Conservation (phyloP, 1,140 invertebrate species). For the Lucilia sericata region DNA sequence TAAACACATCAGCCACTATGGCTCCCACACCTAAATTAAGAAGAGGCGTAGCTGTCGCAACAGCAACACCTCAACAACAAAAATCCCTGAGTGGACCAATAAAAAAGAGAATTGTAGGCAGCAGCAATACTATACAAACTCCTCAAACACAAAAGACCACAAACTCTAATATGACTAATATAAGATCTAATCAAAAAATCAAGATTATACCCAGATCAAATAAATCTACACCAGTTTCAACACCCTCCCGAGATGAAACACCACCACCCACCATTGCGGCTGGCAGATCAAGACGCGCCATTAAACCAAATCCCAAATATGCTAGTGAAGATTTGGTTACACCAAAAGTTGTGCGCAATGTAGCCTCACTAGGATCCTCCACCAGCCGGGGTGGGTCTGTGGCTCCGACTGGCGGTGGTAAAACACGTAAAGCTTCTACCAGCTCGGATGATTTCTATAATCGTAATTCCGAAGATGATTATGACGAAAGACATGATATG, state of each 20-base stretch:
- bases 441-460: slow-evolving; percentile 53
- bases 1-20: not conserved
- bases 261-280: slow-evolving; percentile 60
- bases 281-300: slow-evolving; percentile 61
- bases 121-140: slow-evolving; percentile 7
- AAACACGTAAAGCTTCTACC: slow-evolving; percentile 36
- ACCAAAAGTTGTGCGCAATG: slow-evolving; percentile 55
- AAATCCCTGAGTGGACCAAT: slow-evolving; percentile 41
- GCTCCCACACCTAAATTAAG: not conserved
- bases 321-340: slow-evolving; percentile 63
- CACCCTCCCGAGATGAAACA: slow-evolving; percentile 34
- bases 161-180: not conserved
- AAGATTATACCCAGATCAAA: not conserved
- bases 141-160: not conserved
- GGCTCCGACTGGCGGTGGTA: slow-evolving; percentile 41
- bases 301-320: slow-evolving; percentile 67
- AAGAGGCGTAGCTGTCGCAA: not conserved
- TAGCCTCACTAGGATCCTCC: slow-evolving; percentile 46
- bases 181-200: slow-evolving; percentile 30
- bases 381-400: slow-evolving; percentile 1
- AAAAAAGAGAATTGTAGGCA: slow-evolving; percentile 35
- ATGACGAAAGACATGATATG: not conserved
- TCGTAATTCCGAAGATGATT: slow-evolving; percentile 50
- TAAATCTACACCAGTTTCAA: slow-evolving; percentile 19
- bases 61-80: slow-evolving; percentile 18